Base-by-base conservation (phyloP, 2,113 vertebrate genomes). In the human (Homo sapiens) region DNA sequence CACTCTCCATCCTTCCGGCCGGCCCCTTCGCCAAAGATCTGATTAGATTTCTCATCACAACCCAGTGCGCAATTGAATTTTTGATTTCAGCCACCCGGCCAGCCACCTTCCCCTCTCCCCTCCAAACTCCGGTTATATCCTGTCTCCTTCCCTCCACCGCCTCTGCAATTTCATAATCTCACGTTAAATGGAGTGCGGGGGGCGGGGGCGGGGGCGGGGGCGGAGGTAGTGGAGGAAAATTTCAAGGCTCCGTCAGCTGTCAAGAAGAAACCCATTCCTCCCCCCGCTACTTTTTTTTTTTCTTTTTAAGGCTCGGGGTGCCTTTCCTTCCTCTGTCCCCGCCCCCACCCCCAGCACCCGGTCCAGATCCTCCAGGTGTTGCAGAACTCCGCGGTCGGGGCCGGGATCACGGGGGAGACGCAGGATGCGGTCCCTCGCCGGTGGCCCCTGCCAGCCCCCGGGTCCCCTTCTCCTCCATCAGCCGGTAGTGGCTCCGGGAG, bases 21-120 rank as follows among this genome's bases (percentile, higher is more conserved):
- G 93, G 84, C 76, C 97, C 96, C 97, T 93, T 92, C 87, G 97
- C 97, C 98, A 95, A 97, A 98, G 98, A 99, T 99, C 99, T 99
- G 99, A 99, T 99, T 99, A 99, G 99, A 99, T 99, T 99, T 99
- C 99, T 99, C 99, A 99, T 99, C 99, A 99, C 99, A 99, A 98
- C 98, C 99, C 99, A 99, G 99, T 99, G 99, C 99, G 99, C 99
- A 99, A 99, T 98, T 98, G 99, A 98, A 98, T 98, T 98, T 98
- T 98, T 98, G 94, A 98, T 98, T 98, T 98, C 98, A 98, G 98
- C 98, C 95, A 93, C 97, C 95, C 97, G 97, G 98, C 97, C 97
- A 97, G 96, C 96, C 98, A 97, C 98, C 98, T 97, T 97, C 93
- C 95, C 97, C 89, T 98, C 93, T 97, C 97, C 95, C 97, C 61